Percentiles rank a stretch among this genome's conserved stretches.
Evolutionary conservation across 2,797 vertebrate species (phyloP).

Genomic region (Sebastes kiyomatsui): DNA sequence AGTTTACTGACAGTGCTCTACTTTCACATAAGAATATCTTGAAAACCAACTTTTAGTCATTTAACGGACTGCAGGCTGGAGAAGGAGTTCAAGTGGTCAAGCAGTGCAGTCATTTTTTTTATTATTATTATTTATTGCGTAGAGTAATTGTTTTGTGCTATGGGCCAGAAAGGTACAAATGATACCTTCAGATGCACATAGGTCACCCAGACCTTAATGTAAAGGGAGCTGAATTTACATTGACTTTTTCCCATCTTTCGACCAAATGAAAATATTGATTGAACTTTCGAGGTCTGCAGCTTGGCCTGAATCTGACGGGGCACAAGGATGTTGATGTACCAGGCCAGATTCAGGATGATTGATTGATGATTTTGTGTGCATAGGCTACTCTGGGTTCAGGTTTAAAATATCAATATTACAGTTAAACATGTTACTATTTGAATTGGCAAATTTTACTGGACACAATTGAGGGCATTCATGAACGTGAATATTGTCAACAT

Average conservation of each 20-base stretch:
- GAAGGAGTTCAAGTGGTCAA: not conserved
- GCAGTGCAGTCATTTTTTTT: not conserved
- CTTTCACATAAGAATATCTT: not conserved
- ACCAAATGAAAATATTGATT: not conserved
- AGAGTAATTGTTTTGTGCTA: not conserved
- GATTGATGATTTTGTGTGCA: not conserved
- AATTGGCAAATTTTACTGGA: not conserved
- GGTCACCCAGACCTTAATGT: not conserved
- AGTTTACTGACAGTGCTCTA: not conserved
- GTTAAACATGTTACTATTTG: not conserved
- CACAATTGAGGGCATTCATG: not conserved
- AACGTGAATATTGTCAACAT: not conserved
- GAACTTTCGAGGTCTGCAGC: not conserved
- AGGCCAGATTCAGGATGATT: not conserved
- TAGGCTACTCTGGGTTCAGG: not conserved
- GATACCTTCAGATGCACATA: not conserved
- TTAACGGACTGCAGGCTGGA: not conserved
- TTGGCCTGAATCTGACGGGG: not conserved
- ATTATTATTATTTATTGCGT: not conserved
- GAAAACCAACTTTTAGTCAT: not conserved
- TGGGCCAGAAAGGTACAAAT: not conserved
- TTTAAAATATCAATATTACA: not conserved
- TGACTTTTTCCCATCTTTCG: not conserved
- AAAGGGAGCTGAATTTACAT: not conserved
- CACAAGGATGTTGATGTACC: not conserved